Evolutionary conservation across 2,113 vertebrate genomes (phyloP), one percentile per base, ranked within the genome.

Genomic region (Triplophysa tibetana): DNA sequence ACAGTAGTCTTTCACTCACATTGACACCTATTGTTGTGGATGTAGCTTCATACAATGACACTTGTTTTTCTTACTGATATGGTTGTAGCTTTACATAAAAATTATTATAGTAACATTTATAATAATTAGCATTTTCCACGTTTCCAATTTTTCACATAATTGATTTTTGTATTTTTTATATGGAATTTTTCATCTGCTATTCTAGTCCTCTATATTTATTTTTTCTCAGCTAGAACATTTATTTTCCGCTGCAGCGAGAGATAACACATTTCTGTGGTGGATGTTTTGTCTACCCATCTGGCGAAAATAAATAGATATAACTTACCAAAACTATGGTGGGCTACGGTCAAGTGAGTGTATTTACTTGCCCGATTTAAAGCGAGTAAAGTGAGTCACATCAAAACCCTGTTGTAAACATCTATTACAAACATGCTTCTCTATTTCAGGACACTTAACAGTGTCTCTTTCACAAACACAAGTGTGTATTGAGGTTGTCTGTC

Each of bases 331-430:
- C 43, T 50, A 81, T 77, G 50, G 54, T 76, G 72, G 33, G 29
- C 26, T 13, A 16, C 24, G 48, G 73, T 50, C 62, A 78, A 67
- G 66, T 61, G 43, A 3, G 4, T 62, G 60, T 67, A 23, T 80
- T 66, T 62, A 68, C 16, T 48, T 13, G 29, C 38, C 16, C 33
- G 62, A 24, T 81, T 45, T 84, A 50, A 52, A 63, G 43, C 45
- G 38, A 72, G 64, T 61, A 12, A 67, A 50, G 73, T 77, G 73
- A 84, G 54, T 84, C 69, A 69, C 65, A 77, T 78, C 63, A 48
- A 81, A 81, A 80, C 65, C 75, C 73, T 79, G 70, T 52, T 62
- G 68, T 73, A 64, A 74, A 60, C 76, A 50, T 54, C 65, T 19
- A 77, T 63, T 68, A 38, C 69, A 66, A 75, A 76, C 58, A 24